Base-by-base conservation (phyloP, 2,113 vertebrate species). In the Plectropomus leopardus region DNA sequence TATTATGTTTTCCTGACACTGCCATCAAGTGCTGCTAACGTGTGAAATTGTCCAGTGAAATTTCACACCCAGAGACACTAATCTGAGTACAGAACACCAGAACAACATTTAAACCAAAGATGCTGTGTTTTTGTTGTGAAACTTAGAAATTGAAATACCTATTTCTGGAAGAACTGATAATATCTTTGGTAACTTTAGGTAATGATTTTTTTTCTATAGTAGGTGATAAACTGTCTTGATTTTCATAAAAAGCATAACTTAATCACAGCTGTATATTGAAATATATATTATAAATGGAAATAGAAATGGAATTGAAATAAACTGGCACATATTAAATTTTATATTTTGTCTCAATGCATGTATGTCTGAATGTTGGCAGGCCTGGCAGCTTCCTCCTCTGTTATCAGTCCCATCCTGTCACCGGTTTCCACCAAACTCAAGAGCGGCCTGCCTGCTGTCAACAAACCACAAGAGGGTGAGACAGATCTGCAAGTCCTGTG, bases 401-500 rank as follows among this genome's bases (percentile, higher is more conserved):
- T 96, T 0, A 95, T 99, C 51, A 96, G 95, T 1, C 95, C 97
- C 23, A 92, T 96, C 42, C 86, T 96, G 19, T 97, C 97, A 15
- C 96, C 98, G 26, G 86, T 96, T 42, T 88, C 94, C 91, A 95
- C 84, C 85, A 97, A 96, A 82, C 89, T 96, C 3, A 98, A 97
- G 86, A 96, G 96, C 47, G 96, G 88, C 45, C 90, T 88, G 0
- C 92, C 95, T 0, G 81, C 92, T 40, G 92, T 98, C 72, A 96
- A 93, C 84, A 99, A 98, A 85, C 97, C 97, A 28, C 93, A 95
- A 75, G 97, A 99, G 95, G 97, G 98, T 98, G 89, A 91, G 90
- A 79, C 4, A 11, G 34, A 75, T 34, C 13, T 10, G 5, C 19
- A 5, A 13, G 11, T 54, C 16, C 7, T 24, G 11, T 42, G 19